Conservation (phyloP, 1,140 invertebrate genomes). For the Rhysida immarginata region DNA sequence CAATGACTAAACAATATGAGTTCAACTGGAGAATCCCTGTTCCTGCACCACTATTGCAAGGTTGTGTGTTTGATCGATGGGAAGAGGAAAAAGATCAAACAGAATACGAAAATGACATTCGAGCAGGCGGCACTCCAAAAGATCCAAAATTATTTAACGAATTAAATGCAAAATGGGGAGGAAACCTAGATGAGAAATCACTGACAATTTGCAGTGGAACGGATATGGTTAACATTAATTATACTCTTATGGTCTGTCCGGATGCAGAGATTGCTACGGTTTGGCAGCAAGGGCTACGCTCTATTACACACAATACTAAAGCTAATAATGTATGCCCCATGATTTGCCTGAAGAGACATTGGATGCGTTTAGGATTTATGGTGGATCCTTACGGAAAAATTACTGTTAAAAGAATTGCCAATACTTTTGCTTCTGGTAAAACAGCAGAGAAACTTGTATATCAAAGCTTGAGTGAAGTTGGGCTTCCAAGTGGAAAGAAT, state of each 20-base stretch:
- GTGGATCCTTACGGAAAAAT: constrained; percentile 90
- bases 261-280: constrained; percentile 81
- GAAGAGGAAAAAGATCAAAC: constrained; percentile 78
- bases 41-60: constrained; percentile 67
- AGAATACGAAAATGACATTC: constrained; percentile 91
- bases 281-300: constrained; percentile 79
- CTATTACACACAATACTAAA: constrained; percentile 93
- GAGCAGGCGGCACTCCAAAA: constrained; percentile 73
- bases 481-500: constrained; percentile 83
- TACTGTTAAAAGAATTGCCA: constrained; percentile 87
- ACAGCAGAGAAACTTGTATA: constrained; percentile 93
- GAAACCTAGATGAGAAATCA: constrained; percentile 76
- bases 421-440: constrained; percentile 95
- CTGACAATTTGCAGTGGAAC: constrained; percentile 97
- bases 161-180: constrained; percentile 57
- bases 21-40: constrained; percentile 95
- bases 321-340: constrained; percentile 89
- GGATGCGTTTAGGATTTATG: constrained; percentile 89
- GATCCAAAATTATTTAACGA: constrained; percentile 70
- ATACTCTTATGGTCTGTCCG: constrained; percentile 89
- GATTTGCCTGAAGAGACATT: constrained; percentile 95
- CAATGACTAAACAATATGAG: constrained; percentile 98
- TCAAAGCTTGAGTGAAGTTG: constrained; percentile 85
- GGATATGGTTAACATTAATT: constrained; percentile 97
- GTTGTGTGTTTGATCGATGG: constrained; percentile 84